Percentiles rank a stretch among this genome's conserved stretches.
Conservation (phyloP, 2,113 vertebrate genomes). For the mouse (Mus musculus) region DNA sequence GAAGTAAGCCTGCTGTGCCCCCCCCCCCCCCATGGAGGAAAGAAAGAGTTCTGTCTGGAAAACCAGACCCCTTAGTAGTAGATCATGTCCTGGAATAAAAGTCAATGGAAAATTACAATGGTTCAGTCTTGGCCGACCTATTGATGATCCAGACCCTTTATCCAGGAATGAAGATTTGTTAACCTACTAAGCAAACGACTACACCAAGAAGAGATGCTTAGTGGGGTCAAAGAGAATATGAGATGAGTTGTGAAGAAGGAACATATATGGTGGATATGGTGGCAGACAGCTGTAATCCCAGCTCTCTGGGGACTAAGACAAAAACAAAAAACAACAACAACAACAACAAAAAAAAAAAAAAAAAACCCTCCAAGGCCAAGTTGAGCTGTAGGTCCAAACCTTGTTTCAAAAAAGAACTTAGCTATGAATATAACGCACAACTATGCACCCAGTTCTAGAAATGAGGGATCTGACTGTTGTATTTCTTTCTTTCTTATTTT, state of each 20-base stretch:
- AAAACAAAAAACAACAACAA: not conserved
- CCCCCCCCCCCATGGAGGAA: not conserved
- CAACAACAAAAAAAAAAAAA: not conserved
- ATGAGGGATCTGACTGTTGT: not conserved
- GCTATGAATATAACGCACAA: not conserved
- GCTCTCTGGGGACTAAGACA: not conserved
- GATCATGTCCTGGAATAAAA: not conserved
- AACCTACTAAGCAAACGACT: not conserved
- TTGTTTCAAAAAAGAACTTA: not conserved
- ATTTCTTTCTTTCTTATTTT: constrained; percentile 38
- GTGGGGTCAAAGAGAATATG: not conserved
- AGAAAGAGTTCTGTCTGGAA: not conserved
- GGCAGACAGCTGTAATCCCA: not conserved
- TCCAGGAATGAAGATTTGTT: not conserved
- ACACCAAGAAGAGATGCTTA: not conserved
- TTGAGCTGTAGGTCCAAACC: not conserved
- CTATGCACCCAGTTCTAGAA: not conserved
- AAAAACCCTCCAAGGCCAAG: not conserved
- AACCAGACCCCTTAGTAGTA: not conserved
- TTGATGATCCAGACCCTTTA: not conserved
- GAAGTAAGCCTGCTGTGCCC: not conserved
- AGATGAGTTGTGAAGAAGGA: not conserved
- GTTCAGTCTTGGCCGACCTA: not conserved
- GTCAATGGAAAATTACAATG: not conserved
- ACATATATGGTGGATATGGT: not conserved